Evolutionary conservation across 1,140 invertebrate genomes (phyloP), one percentile per base, ranked within the genome.

Genomic region (Amphibalanus amphitrite): DNA sequence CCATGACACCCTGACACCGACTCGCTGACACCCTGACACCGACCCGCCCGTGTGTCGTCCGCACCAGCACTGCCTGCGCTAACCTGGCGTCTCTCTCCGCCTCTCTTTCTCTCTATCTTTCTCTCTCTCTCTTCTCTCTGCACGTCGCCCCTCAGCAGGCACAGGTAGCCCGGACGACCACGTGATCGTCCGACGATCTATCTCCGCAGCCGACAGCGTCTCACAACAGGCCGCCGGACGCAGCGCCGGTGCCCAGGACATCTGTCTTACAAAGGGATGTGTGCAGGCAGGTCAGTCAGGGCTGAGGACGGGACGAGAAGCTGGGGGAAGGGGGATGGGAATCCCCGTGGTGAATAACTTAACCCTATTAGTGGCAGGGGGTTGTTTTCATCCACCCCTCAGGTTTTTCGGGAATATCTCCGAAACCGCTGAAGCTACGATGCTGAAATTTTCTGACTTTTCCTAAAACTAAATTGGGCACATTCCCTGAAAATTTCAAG

Each of bases 191-290:
- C 47, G 47, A 6, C 47, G 47, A 8, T 59, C 47, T 20, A 59
- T 59, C 47, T 20, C 47, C 47, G 47, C 47, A 59, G 47, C 47
- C 10, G 13, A 20, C 13, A 59, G 20, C 20, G 10, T 20, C 33
- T 38, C 33, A 38, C 33, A 38, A 20, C 47, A 59, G 47, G 47
- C 40, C 0, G 68, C 70, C 67, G 70, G 26, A 0, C 30, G 30
- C 29, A 69, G n/a, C 30, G 30, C 26, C 59, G 67, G 71, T 28
- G 67, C 73, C 23, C 67, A 75, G 20, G 73, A 75, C 30, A 73
- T 79, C 69, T 80, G 79, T 71, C 70, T 79, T 28, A 78, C 78
- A 29, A 75, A 76, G 67, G 79, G 79, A 69, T 81, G 80, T 73
- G 79, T 81, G 10, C 73, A 73, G 71, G 76, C 79, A 69, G 79